Evolutionary conservation across 2,113 vertebrate genomes (phyloP), one percentile per base, ranked within the genome.

Genomic region (Athene cunicularia): DNA sequence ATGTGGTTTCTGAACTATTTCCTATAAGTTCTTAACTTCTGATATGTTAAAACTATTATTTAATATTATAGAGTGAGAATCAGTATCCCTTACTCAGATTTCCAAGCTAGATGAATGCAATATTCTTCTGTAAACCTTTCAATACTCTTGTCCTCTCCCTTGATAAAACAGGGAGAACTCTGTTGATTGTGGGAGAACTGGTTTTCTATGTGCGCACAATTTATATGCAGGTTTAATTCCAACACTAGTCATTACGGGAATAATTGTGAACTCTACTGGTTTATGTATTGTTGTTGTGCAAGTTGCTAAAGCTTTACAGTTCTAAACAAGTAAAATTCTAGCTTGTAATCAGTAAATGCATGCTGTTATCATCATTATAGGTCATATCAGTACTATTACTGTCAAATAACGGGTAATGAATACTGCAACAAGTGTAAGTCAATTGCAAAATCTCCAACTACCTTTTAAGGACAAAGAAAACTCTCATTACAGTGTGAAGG

Each of bases 261-360:
- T 85, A 90, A 55, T 47, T 82, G 15, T 70, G 50, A 58, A 81
- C 17, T 53, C 14, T 41, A n/a, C 11, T 23, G 12, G 49, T 81
- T 85, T 90, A 18, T 72, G 1, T 24, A 56, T 67, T 92, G 17
- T 24, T 82, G 3, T 64, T 86, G 32, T 50, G 12, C 21, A 80
- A 83, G 37, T 76, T 4, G 0, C 10, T 72, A 56, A 84, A n/a
- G 11, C 22, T 84, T 84, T 37, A 4, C 5, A 55, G 33, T 60
- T 89, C 60, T 60, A 73, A 80, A n/a, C 12, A 76, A 70, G 23
- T 70, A 2, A 15, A 89, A 70, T 70, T 84, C 22, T 49, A 81
- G 1, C 11, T 45, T 66, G 4, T 35, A 74, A 81, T 68, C 0
- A 0, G 59, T 75, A 47, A 1, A 1, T n/a, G 10, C 17, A 21